Percentiles rank a stretch among this genome's conserved stretches.
Conservation (phyloP, 2,888 invertebrate genomes). For the Dendrolimus pini region DNA sequence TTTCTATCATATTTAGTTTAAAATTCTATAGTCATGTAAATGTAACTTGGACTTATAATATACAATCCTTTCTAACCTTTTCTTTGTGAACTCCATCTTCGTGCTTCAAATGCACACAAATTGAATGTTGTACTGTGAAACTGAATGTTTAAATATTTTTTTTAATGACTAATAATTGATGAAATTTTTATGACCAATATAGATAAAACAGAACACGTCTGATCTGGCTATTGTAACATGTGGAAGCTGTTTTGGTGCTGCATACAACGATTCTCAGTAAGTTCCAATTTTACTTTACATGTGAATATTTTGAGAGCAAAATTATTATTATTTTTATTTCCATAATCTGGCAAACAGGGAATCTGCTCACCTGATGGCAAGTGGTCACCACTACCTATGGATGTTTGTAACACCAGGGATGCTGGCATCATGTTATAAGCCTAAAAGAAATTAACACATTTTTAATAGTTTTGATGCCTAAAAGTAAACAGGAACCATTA, state of each 20-base stretch:
- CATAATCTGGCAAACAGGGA: too few species aligned
- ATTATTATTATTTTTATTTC: too few species aligned
- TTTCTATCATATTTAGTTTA: constrained; percentile 1
- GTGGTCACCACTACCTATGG: neutral
- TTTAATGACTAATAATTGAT: neutral
- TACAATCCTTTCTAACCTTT: too few species aligned
- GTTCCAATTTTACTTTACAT: constrained; percentile 14
- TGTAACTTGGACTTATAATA: too few species aligned
- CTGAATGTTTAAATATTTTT: neutral
- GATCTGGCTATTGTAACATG: constrained; percentile 79
- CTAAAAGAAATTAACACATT: too few species aligned
- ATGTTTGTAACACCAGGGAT: neutral
- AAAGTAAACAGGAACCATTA: too few species aligned
- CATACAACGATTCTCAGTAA: constrained; percentile 79
- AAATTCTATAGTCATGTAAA: too few species aligned
- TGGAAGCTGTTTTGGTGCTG: constrained; percentile 98
- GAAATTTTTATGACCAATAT: constrained; percentile 12
- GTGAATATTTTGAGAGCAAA: too few species aligned
- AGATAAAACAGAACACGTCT: constrained; percentile 60
- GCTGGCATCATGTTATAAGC: neutral
- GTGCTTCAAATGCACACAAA: too few species aligned
- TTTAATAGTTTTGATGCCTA: too few species aligned
- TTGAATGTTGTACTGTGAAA: neutral
- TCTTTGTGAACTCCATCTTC: too few species aligned
- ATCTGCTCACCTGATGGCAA: neutral